Percentiles rank a stretch among this genome's conserved stretches.
These are phyloP conservation scores for Lordiphosa clarofinis DNA, from an alignment of 1,140 invertebrate genomes.

Conservation along the genomic window DNA sequence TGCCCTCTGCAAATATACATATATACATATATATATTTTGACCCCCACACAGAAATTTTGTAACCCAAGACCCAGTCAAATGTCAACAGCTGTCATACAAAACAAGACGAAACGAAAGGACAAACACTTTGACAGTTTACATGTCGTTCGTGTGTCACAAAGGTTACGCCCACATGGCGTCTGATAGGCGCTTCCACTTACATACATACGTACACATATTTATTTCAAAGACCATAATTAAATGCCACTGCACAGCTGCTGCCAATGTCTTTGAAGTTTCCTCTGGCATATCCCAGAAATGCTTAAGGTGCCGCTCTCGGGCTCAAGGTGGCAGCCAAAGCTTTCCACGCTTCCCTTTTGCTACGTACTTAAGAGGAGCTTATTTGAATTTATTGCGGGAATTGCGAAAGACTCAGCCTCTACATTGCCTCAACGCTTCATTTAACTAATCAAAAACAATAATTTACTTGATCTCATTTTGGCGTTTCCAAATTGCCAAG, in stretches of 20 bases:
- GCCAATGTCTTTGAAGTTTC: conserved; percentile 52
- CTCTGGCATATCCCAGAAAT: not conserved
- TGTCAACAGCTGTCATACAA: conserved; percentile 54
- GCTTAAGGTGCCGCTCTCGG: too few relatives aligned
- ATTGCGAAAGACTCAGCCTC: conserved; percentile 20
- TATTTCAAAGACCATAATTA: conserved; percentile 59
- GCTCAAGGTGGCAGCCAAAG: too few relatives aligned
- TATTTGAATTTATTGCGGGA: conserved; percentile 58
- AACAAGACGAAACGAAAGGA: conserved; percentile 23
- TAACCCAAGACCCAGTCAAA: conserved; percentile 38
- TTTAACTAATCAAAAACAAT: conserved; percentile 63
- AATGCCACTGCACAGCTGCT: conserved; percentile 36
- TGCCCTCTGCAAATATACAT: not conserved
- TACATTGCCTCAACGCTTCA: conserved; percentile 28
- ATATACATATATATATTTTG: not conserved
- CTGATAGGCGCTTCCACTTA: not conserved
- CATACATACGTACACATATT: conserved; percentile 24
- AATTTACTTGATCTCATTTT: conserved; percentile 61
- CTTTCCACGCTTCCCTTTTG: too few relatives aligned
- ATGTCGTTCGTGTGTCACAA: conserved; percentile 17
- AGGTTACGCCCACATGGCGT: conserved; percentile 44
- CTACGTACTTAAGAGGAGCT: conserved; percentile 10
- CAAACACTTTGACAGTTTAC: conserved; percentile 21
- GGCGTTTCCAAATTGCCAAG: conserved; percentile 25
- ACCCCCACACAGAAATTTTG: conserved; percentile 26